Base-by-base conservation (phyloP, 2,888 invertebrate species). In the Parnassius mnemosyne region DNA sequence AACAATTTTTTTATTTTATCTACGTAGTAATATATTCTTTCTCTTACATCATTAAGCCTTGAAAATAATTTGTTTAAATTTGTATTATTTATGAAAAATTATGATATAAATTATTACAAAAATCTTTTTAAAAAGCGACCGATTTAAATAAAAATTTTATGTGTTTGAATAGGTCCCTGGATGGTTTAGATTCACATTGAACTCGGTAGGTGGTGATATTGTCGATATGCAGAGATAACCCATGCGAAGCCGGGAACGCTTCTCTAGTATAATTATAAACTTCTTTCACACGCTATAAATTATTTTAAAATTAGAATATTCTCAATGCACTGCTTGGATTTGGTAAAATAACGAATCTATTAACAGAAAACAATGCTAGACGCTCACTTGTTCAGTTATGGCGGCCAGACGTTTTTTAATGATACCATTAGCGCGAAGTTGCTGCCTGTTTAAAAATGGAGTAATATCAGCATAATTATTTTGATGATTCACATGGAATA, bases 331-430 rank as follows among this genome's bases (percentile, higher is more conserved):
- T 16, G 49, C 53, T 62, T 13, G 5, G 53, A 57, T 49, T 41
- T 49, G 9, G 16, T 25, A 41, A 46, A 41, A 20, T 50, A 56
- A 44, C 46, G 34, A 47, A 47, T 50, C 50, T 57, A 57, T 46
- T 57, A 62, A 57, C 49, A 42, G 53, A 53, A 60, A 61, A 57
- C 53, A 53, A 53, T 57, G 57, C 57, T 50, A 55, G 51, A 49
- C 51, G 42, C 7, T 55, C 12, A 44, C 46, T 52, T 56, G 42
- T 57, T 53, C 61, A 49, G 46, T 62, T 62, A 62, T 53, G 20
- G 41, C 43, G 47, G 57, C 61, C 47, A 62, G 57, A 62, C 57
- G 53, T 57, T 62, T 62, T n/a, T 53, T 57, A 62, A 62, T 62
- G 61, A 53, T 53, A 46, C 53, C 57, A 62, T 62, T 57, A 57